phyloP scores from a whole-genome alignment of 2,888 invertebrate genomes.

The Idaea aversata region DNA sequence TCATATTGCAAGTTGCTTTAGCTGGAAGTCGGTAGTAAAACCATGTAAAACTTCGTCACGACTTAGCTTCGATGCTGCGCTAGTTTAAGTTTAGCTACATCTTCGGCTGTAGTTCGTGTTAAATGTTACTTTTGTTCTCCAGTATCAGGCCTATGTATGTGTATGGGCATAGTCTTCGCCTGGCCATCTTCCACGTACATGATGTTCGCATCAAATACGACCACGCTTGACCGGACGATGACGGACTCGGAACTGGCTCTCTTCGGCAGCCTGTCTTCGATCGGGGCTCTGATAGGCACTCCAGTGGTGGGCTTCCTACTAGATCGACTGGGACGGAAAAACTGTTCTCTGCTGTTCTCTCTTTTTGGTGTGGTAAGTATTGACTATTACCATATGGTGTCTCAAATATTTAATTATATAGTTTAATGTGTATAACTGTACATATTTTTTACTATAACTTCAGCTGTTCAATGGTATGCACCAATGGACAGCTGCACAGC shows the following conservation, averaged over 20 bases:
- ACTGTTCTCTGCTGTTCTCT: conserved; percentile 32
- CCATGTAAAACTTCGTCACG: too few species aligned
- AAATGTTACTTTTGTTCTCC: background rate
- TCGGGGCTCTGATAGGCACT: conserved; percentile 40
- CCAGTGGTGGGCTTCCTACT: conserved; percentile 35
- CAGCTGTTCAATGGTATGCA: too few species aligned
- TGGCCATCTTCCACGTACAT: conserved; percentile 58
- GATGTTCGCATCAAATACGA: conserved; percentile 49
- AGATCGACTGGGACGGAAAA: conserved; percentile 36
- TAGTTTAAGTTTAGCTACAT: too few species aligned
- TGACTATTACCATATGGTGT: background rate
- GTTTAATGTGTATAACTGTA: too few species aligned
- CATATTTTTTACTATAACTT: too few species aligned
- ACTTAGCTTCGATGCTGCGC: too few species aligned
- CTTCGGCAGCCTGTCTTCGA: conserved; percentile 43
- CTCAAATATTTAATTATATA: too few species aligned
- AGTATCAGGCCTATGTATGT: conserved; percentile 13
- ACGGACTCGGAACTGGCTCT: conserved; percentile 41
- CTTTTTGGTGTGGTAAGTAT: conserved; percentile 35
- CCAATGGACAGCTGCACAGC: too few species aligned
- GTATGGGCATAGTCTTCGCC: conserved; percentile 49
- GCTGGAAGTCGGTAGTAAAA: too few species aligned
- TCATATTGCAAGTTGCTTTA: too few species aligned
- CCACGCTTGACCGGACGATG: conserved; percentile 21
- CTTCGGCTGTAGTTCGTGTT: too few species aligned